A percentile compares a stretch with the other conserved stretches of the same genome.
Conservation (phyloP, 2,888 invertebrate genomes). For the Entomobrya proxima region DNA sequence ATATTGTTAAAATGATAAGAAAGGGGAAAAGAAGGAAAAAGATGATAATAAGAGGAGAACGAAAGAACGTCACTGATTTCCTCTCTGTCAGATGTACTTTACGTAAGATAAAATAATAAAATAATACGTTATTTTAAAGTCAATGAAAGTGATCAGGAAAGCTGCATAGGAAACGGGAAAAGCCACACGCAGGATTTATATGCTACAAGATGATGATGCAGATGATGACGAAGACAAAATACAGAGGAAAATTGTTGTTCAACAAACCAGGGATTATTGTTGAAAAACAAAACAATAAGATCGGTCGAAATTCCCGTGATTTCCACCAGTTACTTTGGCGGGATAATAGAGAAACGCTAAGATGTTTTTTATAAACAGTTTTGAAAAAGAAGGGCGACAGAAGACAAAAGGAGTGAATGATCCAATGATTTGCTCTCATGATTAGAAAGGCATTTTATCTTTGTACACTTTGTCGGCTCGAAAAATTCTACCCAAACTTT, state of each 20-base stretch:
- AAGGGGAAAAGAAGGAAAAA: neutral
- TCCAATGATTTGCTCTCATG: conserved; percentile 64
- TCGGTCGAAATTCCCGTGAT: neutral
- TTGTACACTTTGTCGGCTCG: conserved; percentile 46
- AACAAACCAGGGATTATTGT: neutral
- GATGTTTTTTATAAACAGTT: conserved; percentile 28
- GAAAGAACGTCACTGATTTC: neutral
- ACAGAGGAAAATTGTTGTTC: neutral
- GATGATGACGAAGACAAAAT: neutral
- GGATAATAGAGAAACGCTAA: neutral
- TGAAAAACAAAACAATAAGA: neutral
- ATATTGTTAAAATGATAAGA: neutral
- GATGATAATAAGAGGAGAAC: neutral
- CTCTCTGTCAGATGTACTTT: neutral
- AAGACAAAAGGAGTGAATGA: conserved; percentile 37
- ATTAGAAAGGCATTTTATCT: conserved; percentile 66
- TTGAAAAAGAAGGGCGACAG: neutral
- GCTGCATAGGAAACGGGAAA: neutral
- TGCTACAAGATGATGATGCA: too few species aligned
- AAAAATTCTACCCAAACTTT: too few species aligned
- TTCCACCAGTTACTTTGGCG: neutral
- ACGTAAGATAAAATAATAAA: neutral
- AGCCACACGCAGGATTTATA: conserved; percentile 6
- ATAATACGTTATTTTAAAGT: neutral
- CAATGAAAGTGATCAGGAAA: neutral